Base-by-base conservation (phyloP, 1,140 invertebrate genomes). In the Phortica variegata region DNA sequence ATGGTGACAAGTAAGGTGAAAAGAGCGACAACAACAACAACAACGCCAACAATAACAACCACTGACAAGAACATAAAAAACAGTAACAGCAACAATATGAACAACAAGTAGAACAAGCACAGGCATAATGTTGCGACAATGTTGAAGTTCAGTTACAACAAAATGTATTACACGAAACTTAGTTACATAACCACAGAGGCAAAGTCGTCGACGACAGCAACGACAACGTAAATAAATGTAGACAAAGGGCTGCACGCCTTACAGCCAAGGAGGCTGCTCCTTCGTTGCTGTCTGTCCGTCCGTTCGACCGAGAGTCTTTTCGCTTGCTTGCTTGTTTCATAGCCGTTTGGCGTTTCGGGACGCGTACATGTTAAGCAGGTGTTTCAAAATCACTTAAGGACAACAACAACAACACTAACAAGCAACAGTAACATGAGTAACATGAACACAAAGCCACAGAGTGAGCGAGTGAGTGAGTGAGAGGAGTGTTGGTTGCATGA, bases 171-270 rank as follows among this genome's bases (percentile, higher is more conserved):
- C n/a, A n/a, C n/a, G n/a, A n/a, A n/a, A n/a, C n/a, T n/a, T n/a
- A n/a, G n/a, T n/a, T n/a, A n/a, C n/a, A n/a, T n/a, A n/a, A n/a
- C n/a, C n/a, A n/a, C n/a, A n/a, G n/a, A n/a, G n/a, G n/a, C n/a
- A n/a, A n/a, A n/a, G n/a, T n/a, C n/a, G n/a, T n/a, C n/a, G n/a
- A 29, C 46, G 47, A 19, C 21, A 49, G 21, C 56, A 60, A 60
- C 60, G 60, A 60, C 61, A 48, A 58, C 56, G 59, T 62, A 66
- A 68, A 68, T 66, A 66, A 66, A 68, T 66, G 63, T 66, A 54
- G 63, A 60, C 63, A 60, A 23, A 18, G 16, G 13, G 23, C 31
- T 4, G 34, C 36, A 29, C 26, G 26, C 6, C 26, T 6, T 12
- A 29, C 26, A 29, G 6, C 6, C 6, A 29, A 29, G 6, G 26